A percentile compares a stretch with the other conserved stretches of the same genome.
Evolutionary conservation across 64 coral and sea anemone genomes (phyloP).

Genomic region (Actinia equina): DNA sequence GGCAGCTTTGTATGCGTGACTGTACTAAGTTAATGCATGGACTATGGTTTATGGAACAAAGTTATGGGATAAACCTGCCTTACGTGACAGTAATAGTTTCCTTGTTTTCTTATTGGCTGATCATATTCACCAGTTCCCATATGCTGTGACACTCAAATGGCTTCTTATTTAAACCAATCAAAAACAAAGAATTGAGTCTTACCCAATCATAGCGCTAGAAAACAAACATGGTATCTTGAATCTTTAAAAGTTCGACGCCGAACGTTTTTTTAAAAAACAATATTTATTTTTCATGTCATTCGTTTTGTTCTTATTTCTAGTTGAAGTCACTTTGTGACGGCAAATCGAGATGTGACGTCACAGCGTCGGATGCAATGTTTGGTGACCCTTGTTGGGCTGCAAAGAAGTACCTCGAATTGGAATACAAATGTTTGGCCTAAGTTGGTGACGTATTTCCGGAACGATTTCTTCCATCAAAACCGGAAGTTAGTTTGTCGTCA

Average conservation of each 20-base stretch:
- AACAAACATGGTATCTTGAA: too few species aligned
- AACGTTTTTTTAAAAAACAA: too few species aligned
- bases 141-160: too few species aligned
- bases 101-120: not conserved
- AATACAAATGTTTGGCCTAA: slow-evolving; percentile 20
- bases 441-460: not conserved
- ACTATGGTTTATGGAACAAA: too few species aligned
- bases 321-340: slow-evolving; percentile 10
- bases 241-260: too few species aligned
- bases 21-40: too few species aligned
- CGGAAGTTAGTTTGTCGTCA: not conserved
- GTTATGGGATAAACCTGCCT: not conserved
- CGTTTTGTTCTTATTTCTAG: not conserved
- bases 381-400: slow-evolving; percentile 34
- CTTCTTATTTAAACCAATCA: too few species aligned
- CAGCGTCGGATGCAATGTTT: slow-evolving; percentile 31
- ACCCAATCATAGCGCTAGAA: too few species aligned
- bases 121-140: not conserved
- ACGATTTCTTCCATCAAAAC: not conserved
- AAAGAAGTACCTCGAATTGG: slow-evolving; percentile 27
- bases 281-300: too few species aligned
- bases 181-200: too few species aligned
- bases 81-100: not conserved
- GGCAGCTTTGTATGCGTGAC: not conserved
- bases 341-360: slow-evolving; percentile 35